Evolutionary conservation across 2,888 invertebrate genomes (phyloP).

Genomic region (Clivina fossor): DNA sequence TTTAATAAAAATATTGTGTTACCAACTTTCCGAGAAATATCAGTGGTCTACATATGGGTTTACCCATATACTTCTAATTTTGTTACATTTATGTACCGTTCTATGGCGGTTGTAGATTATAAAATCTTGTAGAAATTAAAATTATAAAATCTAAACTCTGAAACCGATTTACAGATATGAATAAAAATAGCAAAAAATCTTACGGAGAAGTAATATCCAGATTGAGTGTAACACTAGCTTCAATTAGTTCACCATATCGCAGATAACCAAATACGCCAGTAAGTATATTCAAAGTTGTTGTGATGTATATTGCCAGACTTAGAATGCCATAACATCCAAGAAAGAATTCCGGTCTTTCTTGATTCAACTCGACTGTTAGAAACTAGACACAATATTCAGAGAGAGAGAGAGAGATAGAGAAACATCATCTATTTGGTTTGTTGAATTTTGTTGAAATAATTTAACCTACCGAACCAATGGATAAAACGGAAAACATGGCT

Average conservation of each 20-base stretch:
- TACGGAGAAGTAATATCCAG: conserved; percentile 5
- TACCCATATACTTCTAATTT: too few relatives aligned
- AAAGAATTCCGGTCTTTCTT: neutral
- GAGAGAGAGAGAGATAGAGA: neutral
- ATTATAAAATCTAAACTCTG: too few relatives aligned
- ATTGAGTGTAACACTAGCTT: conserved; percentile 14
- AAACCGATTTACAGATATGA: too few relatives aligned
- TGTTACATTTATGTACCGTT: too few relatives aligned
- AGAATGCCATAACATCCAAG: conserved; percentile 8
- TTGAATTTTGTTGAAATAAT: neutral
- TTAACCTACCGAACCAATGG: conserved; percentile 12
- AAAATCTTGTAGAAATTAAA: too few relatives aligned
- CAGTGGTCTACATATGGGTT: too few relatives aligned
- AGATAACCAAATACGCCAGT: conserved; percentile 17
- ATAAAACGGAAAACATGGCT: conserved; percentile 7
- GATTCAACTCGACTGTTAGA: conserved; percentile 10
- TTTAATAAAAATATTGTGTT: too few relatives aligned
- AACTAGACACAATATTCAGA: neutral
- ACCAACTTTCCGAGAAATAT: too few relatives aligned
- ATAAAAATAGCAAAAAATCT: too few relatives aligned
- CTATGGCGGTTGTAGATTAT: too few relatives aligned
- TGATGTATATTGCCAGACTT: neutral
- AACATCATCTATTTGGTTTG: too few relatives aligned
- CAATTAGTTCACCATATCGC: conserved; percentile 10
- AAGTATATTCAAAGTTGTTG: conserved; percentile 4